Conservation (phyloP, 1,140 invertebrate species). For the Eufriesea mexicana region DNA sequence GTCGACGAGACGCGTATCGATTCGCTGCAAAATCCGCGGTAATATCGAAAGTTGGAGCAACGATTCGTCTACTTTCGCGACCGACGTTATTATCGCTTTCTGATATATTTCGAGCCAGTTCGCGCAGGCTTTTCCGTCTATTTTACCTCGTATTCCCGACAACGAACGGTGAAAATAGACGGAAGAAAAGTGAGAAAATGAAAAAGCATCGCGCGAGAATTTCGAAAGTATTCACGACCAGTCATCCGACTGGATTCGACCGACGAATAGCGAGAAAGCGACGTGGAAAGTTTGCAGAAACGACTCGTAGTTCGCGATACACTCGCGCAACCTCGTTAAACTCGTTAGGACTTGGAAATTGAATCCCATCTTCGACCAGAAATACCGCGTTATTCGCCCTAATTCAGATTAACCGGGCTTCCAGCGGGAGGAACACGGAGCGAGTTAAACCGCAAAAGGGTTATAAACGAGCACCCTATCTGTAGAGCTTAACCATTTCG, state of each 20-base stretch:
- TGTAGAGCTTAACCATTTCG: conserved; percentile 14
- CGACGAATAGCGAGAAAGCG: not conserved
- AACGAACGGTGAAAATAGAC: too few species aligned
- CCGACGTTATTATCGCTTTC: not conserved
- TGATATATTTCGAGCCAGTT: not conserved
- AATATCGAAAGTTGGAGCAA: not conserved
- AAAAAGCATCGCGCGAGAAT: too few species aligned
- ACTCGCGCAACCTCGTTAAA: not conserved
- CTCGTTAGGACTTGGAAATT: not conserved
- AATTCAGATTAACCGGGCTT: conserved; percentile 1
- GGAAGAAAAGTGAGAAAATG: too few species aligned
- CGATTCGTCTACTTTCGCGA: not conserved
- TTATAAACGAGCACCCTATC: conserved; percentile 24
- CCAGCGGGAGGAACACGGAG: not conserved
- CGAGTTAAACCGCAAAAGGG: conserved; percentile 16
- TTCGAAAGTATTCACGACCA: too few species aligned
- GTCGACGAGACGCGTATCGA: not conserved
- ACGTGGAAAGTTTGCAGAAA: not conserved
- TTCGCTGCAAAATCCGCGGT: not conserved
- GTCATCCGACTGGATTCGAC: not conserved
- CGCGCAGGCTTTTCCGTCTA: too few species aligned
- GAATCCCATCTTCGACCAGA: not conserved
- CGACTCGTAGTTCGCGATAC: not conserved
- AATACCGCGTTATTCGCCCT: not conserved
- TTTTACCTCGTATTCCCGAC: too few species aligned